phyloP scores from a whole-genome alignment of 1,140 invertebrate species.

The Scylla paramamosain region DNA sequence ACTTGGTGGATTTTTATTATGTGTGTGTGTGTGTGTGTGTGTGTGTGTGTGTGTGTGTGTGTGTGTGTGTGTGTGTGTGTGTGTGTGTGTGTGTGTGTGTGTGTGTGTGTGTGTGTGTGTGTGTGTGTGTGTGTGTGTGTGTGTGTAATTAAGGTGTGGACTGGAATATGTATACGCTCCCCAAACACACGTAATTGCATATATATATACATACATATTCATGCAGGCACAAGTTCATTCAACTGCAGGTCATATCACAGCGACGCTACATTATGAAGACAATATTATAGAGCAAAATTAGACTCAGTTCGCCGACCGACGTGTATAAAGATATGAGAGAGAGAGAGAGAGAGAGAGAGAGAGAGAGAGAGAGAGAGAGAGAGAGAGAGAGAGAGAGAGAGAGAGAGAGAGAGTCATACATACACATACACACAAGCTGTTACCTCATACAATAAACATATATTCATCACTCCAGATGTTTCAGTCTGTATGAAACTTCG shows the following conservation, averaged over 20 bases:
- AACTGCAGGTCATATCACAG: not conserved
- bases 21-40: too few species aligned
- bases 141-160: not conserved
- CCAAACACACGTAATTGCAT: not conserved
- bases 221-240: not conserved
- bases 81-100: not conserved
- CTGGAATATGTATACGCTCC: not conserved
- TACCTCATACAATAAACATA: too few species aligned
- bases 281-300: not conserved
- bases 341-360: not conserved
- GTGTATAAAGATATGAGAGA: not conserved
- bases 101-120: not conserved
- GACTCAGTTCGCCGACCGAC: not conserved
- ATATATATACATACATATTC: conserved; percentile 24
- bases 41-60: not conserved
- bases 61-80: not conserved
- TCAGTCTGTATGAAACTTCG: too few species aligned
- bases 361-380: not conserved
- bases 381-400: not conserved
- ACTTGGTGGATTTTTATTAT: too few species aligned
- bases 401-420: not conserved
- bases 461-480: too few species aligned
- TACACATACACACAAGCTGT: too few species aligned
- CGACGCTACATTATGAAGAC: not conserved
- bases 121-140: not conserved